phyloP scores from a whole-genome alignment of 1,140 invertebrate genomes.

The Trachelipus rathkii region DNA sequence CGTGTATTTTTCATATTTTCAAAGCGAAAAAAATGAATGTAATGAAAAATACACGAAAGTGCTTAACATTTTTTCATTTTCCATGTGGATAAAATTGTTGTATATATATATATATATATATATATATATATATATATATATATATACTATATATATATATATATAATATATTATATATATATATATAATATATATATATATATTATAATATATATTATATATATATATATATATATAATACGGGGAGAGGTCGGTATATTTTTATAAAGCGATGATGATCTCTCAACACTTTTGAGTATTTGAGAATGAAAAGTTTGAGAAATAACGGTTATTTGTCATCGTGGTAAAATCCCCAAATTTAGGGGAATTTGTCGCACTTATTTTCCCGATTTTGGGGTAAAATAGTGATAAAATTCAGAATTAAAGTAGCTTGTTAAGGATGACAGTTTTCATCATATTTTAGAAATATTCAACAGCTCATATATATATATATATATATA shows the following conservation, averaged over 20 bases:
- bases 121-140: constrained; percentile 5
- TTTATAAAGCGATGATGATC: background rate
- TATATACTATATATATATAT: background rate
- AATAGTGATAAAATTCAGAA: too few species aligned
- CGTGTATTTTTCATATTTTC: too few species aligned
- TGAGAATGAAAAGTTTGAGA: background rate
- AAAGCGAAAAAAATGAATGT: too few species aligned
- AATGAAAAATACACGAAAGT: too few species aligned
- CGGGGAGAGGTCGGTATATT: background rate
- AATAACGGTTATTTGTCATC: background rate
- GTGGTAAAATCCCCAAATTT: background rate
- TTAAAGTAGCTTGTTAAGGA: too few species aligned
- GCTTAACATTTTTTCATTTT: too few species aligned
- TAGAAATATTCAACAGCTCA: too few species aligned
- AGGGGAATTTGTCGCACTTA: background rate
- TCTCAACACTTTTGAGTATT: background rate
- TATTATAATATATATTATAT: background rate
- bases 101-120: background rate
- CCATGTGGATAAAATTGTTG: too few species aligned
- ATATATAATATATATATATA: too few species aligned
- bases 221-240: background rate
- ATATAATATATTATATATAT: background rate
- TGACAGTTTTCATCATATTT: too few species aligned
- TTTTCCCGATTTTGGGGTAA: too few species aligned
- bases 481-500: too few species aligned